Evolutionary conservation across 2,888 invertebrate species (phyloP).

Genomic region (Chymomyza caudatula): DNA sequence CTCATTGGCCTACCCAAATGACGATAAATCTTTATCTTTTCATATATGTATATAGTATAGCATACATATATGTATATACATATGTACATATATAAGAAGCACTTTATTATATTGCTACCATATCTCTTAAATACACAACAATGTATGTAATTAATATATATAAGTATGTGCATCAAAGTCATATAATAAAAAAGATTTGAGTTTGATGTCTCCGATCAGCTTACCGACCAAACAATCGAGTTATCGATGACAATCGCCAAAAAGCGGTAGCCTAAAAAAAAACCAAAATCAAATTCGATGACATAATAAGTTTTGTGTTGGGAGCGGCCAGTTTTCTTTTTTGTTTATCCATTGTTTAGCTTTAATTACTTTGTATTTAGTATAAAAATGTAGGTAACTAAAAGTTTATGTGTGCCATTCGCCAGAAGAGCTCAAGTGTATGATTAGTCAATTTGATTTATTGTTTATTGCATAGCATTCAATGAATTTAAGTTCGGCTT

Average conservation of each 20-base stretch:
- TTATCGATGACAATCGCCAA: conserved; percentile 5
- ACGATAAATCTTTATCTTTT: conserved; percentile 26
- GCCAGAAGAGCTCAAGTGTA: no score
- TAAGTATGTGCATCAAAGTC: background rate
- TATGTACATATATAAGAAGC: conserved; percentile 15
- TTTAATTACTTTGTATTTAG: conserved; percentile 35
- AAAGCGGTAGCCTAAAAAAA: background rate
- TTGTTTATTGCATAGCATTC: background rate
- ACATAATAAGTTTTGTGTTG: conserved; percentile 38
- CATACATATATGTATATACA: conserved; percentile 8
- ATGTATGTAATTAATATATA: background rate
- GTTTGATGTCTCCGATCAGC: background rate
- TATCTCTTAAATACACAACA: background rate
- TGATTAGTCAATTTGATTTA: background rate
- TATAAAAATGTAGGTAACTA: conserved; percentile 33
- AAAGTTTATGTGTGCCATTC: background rate
- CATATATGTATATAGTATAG: conserved; percentile 12
- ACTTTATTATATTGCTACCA: background rate
- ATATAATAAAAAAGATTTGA: background rate
- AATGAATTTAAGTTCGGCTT: background rate
- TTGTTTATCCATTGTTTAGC: conserved; percentile 24
- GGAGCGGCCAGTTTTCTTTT: conserved; percentile 41
- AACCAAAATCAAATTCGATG: conserved; percentile 16
- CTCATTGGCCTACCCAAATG: conserved; percentile 12
- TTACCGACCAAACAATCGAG: conserved; percentile 22